Conservation (phyloP, 2,797 vertebrate genomes). For the Sebastes oblongus region DNA sequence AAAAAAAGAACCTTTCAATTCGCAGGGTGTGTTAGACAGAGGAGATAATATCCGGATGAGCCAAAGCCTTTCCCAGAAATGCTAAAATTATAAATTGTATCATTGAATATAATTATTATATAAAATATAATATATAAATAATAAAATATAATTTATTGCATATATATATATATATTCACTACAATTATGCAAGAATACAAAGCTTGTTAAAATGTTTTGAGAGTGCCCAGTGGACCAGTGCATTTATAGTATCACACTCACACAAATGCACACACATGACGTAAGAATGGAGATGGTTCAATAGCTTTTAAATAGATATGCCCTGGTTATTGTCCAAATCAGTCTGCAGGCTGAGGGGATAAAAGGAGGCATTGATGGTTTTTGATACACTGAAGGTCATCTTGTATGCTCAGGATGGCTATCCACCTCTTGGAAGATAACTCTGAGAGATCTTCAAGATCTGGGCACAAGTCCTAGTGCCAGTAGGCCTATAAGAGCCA, state of each 20-base stretch:
- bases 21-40: constrained; percentile 33
- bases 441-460: not conserved
- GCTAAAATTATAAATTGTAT: constrained; percentile 1
- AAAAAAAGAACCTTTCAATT: constrained; percentile 60
- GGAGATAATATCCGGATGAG: constrained; percentile 26
- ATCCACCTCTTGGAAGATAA: not conserved
- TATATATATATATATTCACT: not conserved
- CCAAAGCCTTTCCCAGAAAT: constrained; percentile 31
- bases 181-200: not conserved
- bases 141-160: not conserved
- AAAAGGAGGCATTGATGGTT: constrained; percentile 20
- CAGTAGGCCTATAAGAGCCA: not conserved
- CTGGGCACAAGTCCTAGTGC: not conserved
- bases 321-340: constrained; percentile 30
- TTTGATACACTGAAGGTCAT: constrained; percentile 42
- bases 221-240: not conserved
- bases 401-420: not conserved
- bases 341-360: constrained; percentile 6
- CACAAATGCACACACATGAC: not conserved
- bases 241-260: not conserved
- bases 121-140: not conserved
- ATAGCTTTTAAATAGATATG: constrained; percentile 18
- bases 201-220: not conserved
- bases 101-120: not conserved
- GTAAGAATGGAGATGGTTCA: constrained; percentile 8